phyloP scores from a whole-genome alignment of 2,797 vertebrate species.

The Neosilurus hyrtlii region DNA sequence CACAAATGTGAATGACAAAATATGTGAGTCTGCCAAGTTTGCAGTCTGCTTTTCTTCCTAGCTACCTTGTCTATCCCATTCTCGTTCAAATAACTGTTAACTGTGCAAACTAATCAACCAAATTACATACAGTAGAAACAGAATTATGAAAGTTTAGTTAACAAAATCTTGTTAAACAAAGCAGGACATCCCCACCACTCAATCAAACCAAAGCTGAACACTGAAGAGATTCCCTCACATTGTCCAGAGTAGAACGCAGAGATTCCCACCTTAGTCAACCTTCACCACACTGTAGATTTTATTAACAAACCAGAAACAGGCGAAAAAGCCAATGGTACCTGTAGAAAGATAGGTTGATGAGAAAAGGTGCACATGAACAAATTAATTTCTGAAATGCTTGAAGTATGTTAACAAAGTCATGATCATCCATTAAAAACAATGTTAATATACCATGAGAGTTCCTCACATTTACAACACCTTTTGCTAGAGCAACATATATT shows the following conservation, averaged over 20 bases:
- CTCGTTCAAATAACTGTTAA: not conserved
- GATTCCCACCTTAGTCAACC: constrained; percentile 83
- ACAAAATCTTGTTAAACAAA: constrained; percentile 15
- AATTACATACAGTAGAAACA: constrained; percentile 48
- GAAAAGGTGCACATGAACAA: not conserved
- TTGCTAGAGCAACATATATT: too few species aligned
- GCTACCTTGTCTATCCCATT: not conserved
- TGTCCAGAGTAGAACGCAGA: not conserved
- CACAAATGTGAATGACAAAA: not conserved
- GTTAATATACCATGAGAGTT: too few species aligned
- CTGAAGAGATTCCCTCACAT: constrained; percentile 29
- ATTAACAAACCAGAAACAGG: constrained; percentile 99
- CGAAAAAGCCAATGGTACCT: constrained; percentile 99
- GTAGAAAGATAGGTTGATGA: constrained; percentile 36
- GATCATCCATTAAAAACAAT: too few species aligned
- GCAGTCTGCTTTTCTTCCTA: not conserved
- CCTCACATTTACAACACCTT: too few species aligned
- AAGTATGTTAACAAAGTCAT: not conserved
- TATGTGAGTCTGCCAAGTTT: not conserved
- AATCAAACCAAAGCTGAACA: constrained; percentile 50
- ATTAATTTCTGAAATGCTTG: not conserved
- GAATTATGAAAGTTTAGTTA: constrained; percentile 1
- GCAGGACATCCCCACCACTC: not conserved
- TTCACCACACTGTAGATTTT: constrained; percentile 99
- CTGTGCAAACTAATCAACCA: constrained; percentile 47